Evolutionary conservation across 2,113 vertebrate genomes (phyloP), one percentile per base, ranked within the genome.

Genomic region (Entosphenus tridentatus): DNA sequence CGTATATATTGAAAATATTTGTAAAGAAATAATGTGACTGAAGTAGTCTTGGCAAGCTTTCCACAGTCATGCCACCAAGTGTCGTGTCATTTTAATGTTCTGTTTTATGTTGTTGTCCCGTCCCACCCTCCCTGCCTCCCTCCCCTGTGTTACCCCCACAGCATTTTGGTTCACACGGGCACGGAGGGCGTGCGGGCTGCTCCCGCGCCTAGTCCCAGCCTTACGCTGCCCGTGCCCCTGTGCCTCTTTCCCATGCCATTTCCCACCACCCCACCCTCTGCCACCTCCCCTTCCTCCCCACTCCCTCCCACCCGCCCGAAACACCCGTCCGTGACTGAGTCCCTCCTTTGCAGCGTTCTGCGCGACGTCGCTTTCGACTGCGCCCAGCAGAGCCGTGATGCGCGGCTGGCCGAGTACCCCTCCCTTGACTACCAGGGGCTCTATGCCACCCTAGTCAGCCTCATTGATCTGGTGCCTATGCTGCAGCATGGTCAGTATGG

Each of bases 81-180:
- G 90, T 95, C 93, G 96, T 96, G 96, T 98, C 90, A 96, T 96
- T 96, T 91, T 98, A 98, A 98, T 98, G 93, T 98, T 90, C 93
- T 96, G 90, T 98, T 96, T 87, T 97, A 93, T 98, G 90, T 91
- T 96, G 89, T 96, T 98, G 89, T 97, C 89, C 96, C 88, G 96
- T 92, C 89, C 84, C 92, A 89, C 93, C 89, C 62, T 21, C 21
- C 62, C 62, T 65, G 62, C 21, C 62, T n/a, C 21, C 39, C 39
- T 39, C 39, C 39, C 39, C 39, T 39, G 89, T 90, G 81, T 86
- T 83, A 88, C 88, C 85, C 88, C 88, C 96, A 92, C 93, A 98
- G 93, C 92, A 96, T 98, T 95, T 92, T 98, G 87, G 96, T 90
- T 88, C 90, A 90, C 87, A 95, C 92, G 96, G 92, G 93, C 87